A percentile compares a stretch with the other conserved stretches of the same genome.
phyloP scores from a whole-genome alignment of 2,888 invertebrate species.

The Drosophila ustulata region DNA sequence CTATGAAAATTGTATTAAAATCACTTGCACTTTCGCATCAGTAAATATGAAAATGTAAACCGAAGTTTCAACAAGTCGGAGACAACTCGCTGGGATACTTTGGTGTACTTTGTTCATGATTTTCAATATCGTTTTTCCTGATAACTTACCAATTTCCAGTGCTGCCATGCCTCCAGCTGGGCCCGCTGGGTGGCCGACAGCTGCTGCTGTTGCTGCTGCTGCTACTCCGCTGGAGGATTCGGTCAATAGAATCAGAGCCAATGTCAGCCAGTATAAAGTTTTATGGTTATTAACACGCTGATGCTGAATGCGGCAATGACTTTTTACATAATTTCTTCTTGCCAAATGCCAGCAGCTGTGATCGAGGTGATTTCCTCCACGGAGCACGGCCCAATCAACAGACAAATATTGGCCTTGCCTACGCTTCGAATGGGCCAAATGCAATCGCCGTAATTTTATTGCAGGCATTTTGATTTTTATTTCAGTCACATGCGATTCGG shows the following conservation, averaged over 20 bases:
- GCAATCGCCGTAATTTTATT: slow-evolving; percentile 72
- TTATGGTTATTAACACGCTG: slow-evolving; percentile 81
- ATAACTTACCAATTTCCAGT: slow-evolving; percentile 81
- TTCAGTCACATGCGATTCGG: slow-evolving; percentile 37
- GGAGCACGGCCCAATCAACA: slow-evolving; percentile 33
- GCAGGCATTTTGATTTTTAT: slow-evolving; percentile 69
- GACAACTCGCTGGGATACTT: background rate
- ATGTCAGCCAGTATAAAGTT: slow-evolving; percentile 82
- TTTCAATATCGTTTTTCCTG: background rate
- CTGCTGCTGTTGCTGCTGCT: slow-evolving; percentile 39
- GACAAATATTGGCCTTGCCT: slow-evolving; percentile 36
- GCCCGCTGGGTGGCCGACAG: slow-evolving; percentile 30
- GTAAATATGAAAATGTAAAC: background rate
- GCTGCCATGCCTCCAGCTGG: slow-evolving; percentile 50
- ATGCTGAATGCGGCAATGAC: slow-evolving; percentile 77
- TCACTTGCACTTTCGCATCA: background rate
- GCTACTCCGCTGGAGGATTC: slow-evolving; percentile 34
- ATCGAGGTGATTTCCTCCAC: slow-evolving; percentile 23
- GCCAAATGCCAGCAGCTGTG: slow-evolving; percentile 70
- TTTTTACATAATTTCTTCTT: slow-evolving; percentile 82
- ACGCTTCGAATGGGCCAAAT: slow-evolving; percentile 59
- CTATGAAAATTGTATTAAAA: background rate
- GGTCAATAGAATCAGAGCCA: slow-evolving; percentile 82
- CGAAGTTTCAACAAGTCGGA: background rate
- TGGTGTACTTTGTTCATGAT: background rate